phyloP scores from a whole-genome alignment of 2,888 invertebrate genomes.

The Hydriomena furcata region DNA sequence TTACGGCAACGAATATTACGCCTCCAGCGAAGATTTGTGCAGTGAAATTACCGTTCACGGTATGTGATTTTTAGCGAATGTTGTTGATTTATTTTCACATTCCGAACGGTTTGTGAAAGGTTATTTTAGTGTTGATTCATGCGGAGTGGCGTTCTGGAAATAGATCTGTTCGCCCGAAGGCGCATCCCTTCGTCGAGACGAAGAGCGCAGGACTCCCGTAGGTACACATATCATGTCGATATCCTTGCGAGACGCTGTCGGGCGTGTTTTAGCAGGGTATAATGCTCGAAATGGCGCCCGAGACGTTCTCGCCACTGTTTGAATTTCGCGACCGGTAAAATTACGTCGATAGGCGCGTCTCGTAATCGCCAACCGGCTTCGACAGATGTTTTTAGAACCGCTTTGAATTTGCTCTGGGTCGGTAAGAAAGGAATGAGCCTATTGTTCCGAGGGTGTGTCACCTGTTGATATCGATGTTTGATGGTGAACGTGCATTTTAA shows the following conservation, averaged over 20 bases:
- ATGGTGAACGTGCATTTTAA: slow-evolving; percentile 42
- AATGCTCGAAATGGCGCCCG: slow-evolving; percentile 77
- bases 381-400: slow-evolving; percentile 31
- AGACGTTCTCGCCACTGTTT: slow-evolving; percentile 65
- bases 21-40: slow-evolving; percentile 66
- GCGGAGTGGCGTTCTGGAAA: slow-evolving; percentile 81
- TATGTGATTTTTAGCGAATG: slow-evolving; percentile 70
- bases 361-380: slow-evolving; percentile 47
- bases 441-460: slow-evolving; percentile 71
- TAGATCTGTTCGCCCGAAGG: slow-evolving; percentile 73
- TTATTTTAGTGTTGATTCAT: slow-evolving; percentile 83
- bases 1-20: slow-evolving; percentile 62
- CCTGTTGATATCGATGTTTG: slow-evolving; percentile 66
- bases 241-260: slow-evolving; percentile 44
- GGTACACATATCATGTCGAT: slow-evolving; percentile 47
- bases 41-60: slow-evolving; percentile 79
- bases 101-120: slow-evolving; percentile 76
- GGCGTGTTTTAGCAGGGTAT: slow-evolving; percentile 67
- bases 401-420: slow-evolving; percentile 9
- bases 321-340: slow-evolving; percentile 78
- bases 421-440: slow-evolving; percentile 24
- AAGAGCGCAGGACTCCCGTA: slow-evolving; percentile 62
- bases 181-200: slow-evolving; percentile 72
- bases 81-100: slow-evolving; percentile 69
- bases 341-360: slow-evolving; percentile 46